phyloP scores from a whole-genome alignment of 2,113 vertebrate species.

The Stigmatopora nigra region DNA sequence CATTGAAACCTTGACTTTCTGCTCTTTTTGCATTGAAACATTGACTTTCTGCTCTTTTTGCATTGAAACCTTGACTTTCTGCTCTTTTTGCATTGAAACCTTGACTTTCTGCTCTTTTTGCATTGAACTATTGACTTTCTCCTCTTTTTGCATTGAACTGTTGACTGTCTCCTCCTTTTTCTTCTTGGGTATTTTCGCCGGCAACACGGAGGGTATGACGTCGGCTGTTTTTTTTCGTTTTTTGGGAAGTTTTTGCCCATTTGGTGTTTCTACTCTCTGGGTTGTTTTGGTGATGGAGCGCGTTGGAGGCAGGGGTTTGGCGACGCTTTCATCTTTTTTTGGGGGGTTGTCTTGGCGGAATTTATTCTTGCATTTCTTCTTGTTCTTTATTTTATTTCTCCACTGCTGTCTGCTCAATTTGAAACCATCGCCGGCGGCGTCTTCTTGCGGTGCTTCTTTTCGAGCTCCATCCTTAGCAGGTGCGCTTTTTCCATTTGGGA shows the following conservation, averaged over 20 bases:
- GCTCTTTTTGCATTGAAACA: no score
- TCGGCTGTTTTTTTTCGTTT: constrained; percentile 24
- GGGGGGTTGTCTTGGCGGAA: constrained; percentile 30
- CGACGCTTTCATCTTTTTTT: constrained; percentile 1
- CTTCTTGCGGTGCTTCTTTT: neutral
- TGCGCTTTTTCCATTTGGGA: constrained; percentile 1
- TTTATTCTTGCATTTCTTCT: constrained; percentile 68
- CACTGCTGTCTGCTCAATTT: constrained; percentile 62
- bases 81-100: no score
- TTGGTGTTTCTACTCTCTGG: neutral
- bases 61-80: no score
- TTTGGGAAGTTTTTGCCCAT: constrained; percentile 21
- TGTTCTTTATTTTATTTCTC: constrained; percentile 71
- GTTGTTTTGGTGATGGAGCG: constrained; percentile 6
- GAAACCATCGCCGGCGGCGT: constrained; percentile 14
- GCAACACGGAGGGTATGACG: neutral
- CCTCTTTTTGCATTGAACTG: constrained; percentile 5
- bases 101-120: no score
- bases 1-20: no score
- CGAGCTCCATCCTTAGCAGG: neutral
- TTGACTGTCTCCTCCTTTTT: neutral
- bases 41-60: no score
- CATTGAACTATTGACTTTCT: constrained; percentile 1
- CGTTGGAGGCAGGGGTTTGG: neutral
- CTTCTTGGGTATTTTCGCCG: neutral